Conservation (phyloP, 2,113 vertebrate species). For the Anhinga rufa region DNA sequence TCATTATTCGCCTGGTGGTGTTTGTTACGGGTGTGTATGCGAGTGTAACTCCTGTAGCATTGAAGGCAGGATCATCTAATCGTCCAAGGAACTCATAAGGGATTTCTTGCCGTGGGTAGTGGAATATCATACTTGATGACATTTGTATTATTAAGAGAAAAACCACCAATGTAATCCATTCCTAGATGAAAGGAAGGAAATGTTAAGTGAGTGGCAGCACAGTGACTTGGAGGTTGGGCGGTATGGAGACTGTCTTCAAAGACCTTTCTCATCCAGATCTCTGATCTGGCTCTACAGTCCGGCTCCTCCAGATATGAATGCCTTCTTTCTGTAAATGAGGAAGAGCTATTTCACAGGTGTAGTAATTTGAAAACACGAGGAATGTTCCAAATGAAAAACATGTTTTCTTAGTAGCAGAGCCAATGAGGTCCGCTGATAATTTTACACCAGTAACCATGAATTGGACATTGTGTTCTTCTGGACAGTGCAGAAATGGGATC, state of each 20-base stretch:
- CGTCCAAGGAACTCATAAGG: neutral
- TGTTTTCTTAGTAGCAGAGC: neutral
- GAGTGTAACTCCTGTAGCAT: neutral
- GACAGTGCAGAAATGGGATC: neutral
- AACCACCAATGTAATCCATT: constrained; percentile 65
- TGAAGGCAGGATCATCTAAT: neutral
- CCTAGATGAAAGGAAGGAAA: constrained; percentile 56
- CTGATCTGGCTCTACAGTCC: too few species aligned
- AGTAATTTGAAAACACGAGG: fast-evolving
- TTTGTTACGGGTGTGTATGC: constrained; percentile 73
- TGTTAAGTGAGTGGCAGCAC: neutral
- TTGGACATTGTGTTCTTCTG: neutral
- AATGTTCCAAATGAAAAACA: neutral
- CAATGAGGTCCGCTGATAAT: neutral
- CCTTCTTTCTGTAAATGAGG: fast-evolving
- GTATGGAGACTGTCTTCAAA: neutral
- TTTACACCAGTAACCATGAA: neutral
- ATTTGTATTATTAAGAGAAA: constrained; percentile 30
- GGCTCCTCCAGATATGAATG: fast-evolving
- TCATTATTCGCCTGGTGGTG: constrained; percentile 79
- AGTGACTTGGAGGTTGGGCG: neutral
- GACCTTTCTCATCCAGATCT: neutral
- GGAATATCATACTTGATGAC: fast-evolving
- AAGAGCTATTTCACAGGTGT: neutral
- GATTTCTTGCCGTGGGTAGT: neutral